These are phyloP conservation scores for Taenioides sp. DNA, from an alignment of 2,797 vertebrate genomes.

Conservation along the genomic window DNA sequence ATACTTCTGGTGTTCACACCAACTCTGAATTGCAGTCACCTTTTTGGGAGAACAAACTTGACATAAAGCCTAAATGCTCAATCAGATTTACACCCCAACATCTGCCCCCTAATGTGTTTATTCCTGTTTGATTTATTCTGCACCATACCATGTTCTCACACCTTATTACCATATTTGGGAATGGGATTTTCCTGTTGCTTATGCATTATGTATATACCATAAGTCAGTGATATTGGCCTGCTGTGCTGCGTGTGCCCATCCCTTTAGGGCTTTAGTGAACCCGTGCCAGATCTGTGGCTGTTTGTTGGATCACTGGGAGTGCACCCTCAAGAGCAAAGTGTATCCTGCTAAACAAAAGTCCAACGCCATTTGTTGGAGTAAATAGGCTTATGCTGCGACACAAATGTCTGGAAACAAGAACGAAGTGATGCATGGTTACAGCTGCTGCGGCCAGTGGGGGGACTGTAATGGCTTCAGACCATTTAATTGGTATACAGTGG, in stretches of 20 bases:
- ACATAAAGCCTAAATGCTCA: constrained; percentile 27
- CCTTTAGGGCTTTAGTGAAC: constrained; percentile 45
- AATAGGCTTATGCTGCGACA: constrained; percentile 57
- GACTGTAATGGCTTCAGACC: constrained; percentile 43
- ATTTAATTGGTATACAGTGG: constrained; percentile 45
- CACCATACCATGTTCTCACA: constrained; percentile 33
- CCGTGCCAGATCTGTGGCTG: constrained; percentile 38
- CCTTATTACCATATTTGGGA: constrained; percentile 35
- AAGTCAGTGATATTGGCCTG: constrained; percentile 41
- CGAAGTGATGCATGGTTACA: constrained; percentile 59
- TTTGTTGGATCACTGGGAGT: constrained; percentile 41
- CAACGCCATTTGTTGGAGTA: constrained; percentile 53
- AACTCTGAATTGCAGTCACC: constrained; percentile 15
- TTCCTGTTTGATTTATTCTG: constrained; percentile 48
- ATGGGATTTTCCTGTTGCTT: constrained; percentile 28
- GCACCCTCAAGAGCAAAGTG: constrained; percentile 43
- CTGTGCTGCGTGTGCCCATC: constrained; percentile 37
- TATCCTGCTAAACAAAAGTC: constrained; percentile 54
- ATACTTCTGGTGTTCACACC: neutral
- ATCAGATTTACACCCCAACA: constrained; percentile 20
- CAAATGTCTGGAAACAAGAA: constrained; percentile 54
- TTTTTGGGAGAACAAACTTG: constrained; percentile 20
- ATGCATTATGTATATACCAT: constrained; percentile 36
- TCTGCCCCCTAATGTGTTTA: constrained; percentile 41
- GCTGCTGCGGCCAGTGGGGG: constrained; percentile 34